Percentiles rank a stretch among this genome's conserved stretches.
Evolutionary conservation across 2,113 vertebrate species (phyloP).

Genomic region (Ivindomyrus marchei): DNA sequence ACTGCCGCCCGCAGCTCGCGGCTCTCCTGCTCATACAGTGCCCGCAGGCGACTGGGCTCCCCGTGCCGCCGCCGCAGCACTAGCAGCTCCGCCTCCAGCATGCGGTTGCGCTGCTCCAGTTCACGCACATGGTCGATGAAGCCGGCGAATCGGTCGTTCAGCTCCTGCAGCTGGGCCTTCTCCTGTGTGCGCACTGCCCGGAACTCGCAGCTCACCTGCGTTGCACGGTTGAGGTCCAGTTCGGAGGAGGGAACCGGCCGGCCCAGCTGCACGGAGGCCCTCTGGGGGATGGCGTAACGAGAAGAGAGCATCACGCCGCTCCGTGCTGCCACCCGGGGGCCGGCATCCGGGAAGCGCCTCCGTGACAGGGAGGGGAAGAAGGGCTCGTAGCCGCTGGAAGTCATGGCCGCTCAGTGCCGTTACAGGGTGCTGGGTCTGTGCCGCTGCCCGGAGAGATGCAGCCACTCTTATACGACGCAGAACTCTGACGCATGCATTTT

Average conservation of each 20-base stretch:
- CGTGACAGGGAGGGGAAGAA: conserved; percentile 74
- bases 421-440: conserved; percentile 29
- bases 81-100: conserved; percentile 83
- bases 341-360: conserved; percentile 68
- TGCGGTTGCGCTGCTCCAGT: conserved; percentile 89
- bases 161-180: conserved; percentile 86
- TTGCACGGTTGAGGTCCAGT: conserved; percentile 78
- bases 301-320: conserved; percentile 58
- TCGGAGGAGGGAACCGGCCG: conserved; percentile 57
- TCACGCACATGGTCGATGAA: conserved; percentile 90
- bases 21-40: conserved; percentile 83
- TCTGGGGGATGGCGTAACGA: conserved; percentile 69
- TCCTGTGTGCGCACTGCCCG: conserved; percentile 82
- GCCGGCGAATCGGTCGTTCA: conserved; percentile 88
- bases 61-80: conserved; percentile 79
- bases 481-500: conserved; percentile 50
- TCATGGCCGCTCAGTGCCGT: conserved; percentile 56
- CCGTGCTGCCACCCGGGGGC: conserved; percentile 61
- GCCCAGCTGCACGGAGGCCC: conserved; percentile 56
- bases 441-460: conserved; percentile 43
- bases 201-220: conserved; percentile 85
- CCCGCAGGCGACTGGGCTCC: conserved; percentile 75
- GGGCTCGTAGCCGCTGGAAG: conserved; percentile 72
- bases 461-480: conserved; percentile 65
- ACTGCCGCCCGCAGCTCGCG: conserved; percentile 76